Evolutionary conservation across 2,888 invertebrate genomes (phyloP).

Genomic region (Cryptus viduatorius): DNA sequence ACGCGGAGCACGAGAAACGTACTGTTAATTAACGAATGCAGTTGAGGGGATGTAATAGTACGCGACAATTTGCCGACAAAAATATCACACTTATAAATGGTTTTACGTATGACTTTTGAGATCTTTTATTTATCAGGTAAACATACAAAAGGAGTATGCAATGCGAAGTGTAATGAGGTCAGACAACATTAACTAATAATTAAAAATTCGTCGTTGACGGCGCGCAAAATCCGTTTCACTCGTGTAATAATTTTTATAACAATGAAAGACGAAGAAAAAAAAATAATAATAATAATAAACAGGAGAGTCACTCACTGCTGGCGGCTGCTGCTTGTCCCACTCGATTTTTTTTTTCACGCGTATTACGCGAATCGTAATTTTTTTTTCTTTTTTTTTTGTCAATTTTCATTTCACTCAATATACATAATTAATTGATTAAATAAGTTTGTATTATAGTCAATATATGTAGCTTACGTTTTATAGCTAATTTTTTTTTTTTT

Average conservation of each 20-base stretch:
- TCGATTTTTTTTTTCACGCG: conserved; percentile 47
- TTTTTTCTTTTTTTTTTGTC: conserved; percentile 45
- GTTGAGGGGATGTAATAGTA: not conserved
- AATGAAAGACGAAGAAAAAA: conserved; percentile 21
- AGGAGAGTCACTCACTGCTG: conserved; percentile 45
- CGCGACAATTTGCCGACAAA: not conserved
- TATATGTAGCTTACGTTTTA: conserved; percentile 39
- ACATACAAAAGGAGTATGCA: conserved; percentile 81
- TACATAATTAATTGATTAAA: conserved; percentile 50
- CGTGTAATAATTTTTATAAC: conserved; percentile 36
- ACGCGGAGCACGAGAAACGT: not conserved
- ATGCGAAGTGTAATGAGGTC: conserved; percentile 78
- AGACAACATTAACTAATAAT: conserved; percentile 77
- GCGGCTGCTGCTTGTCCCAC: conserved; percentile 47
- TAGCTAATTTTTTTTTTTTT: conserved; percentile 24
- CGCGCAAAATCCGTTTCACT: conserved; percentile 55
- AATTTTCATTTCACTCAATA: conserved; percentile 50
- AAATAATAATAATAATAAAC: conserved; percentile 9
- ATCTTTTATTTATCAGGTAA: conserved; percentile 82
- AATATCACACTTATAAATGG: not conserved
- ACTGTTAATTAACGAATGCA: conserved; percentile 15
- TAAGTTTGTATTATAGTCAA: conserved; percentile 27
- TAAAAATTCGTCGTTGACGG: conserved; percentile 70
- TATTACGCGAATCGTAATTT: conserved; percentile 42
- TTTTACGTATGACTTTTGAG: conserved; percentile 76